Evolutionary conservation across 2,797 vertebrate species (phyloP), one percentile per base, ranked within the genome.

Genomic region (Onychomys arenicola): DNA sequence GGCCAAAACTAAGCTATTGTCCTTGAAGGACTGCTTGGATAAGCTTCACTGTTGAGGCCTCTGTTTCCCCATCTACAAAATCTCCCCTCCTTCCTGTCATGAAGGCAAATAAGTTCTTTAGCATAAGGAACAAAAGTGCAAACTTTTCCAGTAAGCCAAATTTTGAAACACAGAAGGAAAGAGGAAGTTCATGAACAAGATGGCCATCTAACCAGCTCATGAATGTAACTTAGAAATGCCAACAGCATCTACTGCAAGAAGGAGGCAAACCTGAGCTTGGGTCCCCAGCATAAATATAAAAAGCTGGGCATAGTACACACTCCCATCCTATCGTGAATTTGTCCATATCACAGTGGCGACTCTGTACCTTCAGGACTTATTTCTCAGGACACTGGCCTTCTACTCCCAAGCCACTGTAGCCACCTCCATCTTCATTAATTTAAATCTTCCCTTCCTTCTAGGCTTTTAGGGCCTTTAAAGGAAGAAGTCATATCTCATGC

Each of bases 121-220:
- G 78, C 19, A 32, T 43, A 85, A 87, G 46, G 19, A 76, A 25
- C 19, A 78, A 17, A 78, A 17, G 34, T 34, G 25, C 8, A 91
- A 90, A 52, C 84, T 63, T 78, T 94, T 93, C 19, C 80, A 37
- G 61, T 21, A 89, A 55, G 71, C 32, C 52, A 67, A 49, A 82
- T n/a, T 61, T 94, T 94, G 71, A 87, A 94, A 88, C 90, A 88
- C 0, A 93, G 61, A 91, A 96, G 63, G 27, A 69, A 69, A 96
- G 92, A 87, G n/a, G n/a, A 63, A 89, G 12, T 37, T 57, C 43
- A 77, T 23, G 52, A 83, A 87, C n/a, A 29, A 71, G 84, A 65
- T 34, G 57, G 40, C 67, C 75, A 46, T 59, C 77, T 63, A 73
- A 82, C 25, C 84, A 65, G 46, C 63, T 65, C 1, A 4, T 23